Conservation (phyloP, 2,797 vertebrate species). For the Danio kyathit region DNA sequence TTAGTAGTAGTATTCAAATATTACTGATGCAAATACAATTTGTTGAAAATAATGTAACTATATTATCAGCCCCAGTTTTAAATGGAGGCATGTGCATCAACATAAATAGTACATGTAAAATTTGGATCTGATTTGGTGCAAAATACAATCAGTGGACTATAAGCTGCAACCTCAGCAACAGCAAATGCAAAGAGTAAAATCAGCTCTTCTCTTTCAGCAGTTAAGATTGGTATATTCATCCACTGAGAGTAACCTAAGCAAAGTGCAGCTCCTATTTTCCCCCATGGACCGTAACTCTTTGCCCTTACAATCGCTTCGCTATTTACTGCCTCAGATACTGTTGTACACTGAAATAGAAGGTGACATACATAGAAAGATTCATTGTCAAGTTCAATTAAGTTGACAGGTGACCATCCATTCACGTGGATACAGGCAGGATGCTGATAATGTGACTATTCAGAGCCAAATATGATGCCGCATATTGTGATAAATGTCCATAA, state of each 20-base stretch:
- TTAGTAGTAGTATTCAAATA: no score
- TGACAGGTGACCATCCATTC: background rate
- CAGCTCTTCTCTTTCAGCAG: background rate
- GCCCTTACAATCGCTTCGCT: constrained; percentile 6
- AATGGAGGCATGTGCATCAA: no score
- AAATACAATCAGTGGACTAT: no score
- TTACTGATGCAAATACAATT: no score
- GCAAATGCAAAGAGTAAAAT: background rate
- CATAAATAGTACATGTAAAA: background rate
- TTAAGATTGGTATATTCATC: constrained; percentile 9
- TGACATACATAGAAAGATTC: background rate
- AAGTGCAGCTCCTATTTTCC: constrained; percentile 2
- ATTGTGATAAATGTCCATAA: background rate
- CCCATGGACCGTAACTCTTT: constrained; percentile 7
- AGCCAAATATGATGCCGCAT: background rate
- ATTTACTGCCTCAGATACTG: background rate
- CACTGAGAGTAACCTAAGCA: background rate
- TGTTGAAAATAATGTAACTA: no score
- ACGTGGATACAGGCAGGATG: background rate
- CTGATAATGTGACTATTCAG: background rate
- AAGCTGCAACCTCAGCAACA: background rate
- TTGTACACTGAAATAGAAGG: background rate
- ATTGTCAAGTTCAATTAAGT: constrained; percentile 12
- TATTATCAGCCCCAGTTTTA: no score
- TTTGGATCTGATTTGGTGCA: background rate